Base-by-base conservation (phyloP, 2,797 vertebrate species). In the Erpetoichthys calabaricus region DNA sequence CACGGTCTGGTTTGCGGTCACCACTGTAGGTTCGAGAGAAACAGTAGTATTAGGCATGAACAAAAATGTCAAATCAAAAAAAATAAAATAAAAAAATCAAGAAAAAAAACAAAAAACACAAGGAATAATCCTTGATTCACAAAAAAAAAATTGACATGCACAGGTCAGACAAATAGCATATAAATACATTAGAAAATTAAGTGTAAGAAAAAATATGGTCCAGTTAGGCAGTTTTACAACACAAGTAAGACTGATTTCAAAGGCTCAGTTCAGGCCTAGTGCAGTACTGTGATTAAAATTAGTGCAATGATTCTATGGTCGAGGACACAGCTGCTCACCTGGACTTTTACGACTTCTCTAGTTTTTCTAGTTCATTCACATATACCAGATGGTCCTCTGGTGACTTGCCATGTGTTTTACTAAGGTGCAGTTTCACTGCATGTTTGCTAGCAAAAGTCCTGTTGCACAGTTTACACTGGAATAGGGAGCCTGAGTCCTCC, bases 361-460 rank as follows among this genome's bases (percentile, higher is more conserved):
- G 80, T 84, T 97, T 98, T 81, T 98, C 95, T 82, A 98, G 77
- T 82, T 95, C 91, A 62, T 87, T 92, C 79, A 98, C 91, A 70
- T 95, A 97, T 81, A 96, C 86, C 75, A 98, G 86, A 78, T 99
- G 95, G 86, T 97, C 94, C 81, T 99, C 95, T 2, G 94, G 93
- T 61, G 94, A 95, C 82, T 99, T 99, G 76, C 94, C 92, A 7
- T 99, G 95, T 60, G 95, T 94, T 90, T 99, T 99, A 77, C 95
- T 97, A 77, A 99, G 91, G 84, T 99, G 95, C 87, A 99, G 89
- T 86, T 99, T 99, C 75, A 99, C 91, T 70, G 95, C 95, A 67
- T 99, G 95, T 75, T 97, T 97, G 87, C 94, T 98, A 73, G 90
- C 84, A 81, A 99, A 99, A 74, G 94, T 97, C 80, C 94, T 90